Conservation (phyloP, 2,888 invertebrate species). For the Lithophane socia region DNA sequence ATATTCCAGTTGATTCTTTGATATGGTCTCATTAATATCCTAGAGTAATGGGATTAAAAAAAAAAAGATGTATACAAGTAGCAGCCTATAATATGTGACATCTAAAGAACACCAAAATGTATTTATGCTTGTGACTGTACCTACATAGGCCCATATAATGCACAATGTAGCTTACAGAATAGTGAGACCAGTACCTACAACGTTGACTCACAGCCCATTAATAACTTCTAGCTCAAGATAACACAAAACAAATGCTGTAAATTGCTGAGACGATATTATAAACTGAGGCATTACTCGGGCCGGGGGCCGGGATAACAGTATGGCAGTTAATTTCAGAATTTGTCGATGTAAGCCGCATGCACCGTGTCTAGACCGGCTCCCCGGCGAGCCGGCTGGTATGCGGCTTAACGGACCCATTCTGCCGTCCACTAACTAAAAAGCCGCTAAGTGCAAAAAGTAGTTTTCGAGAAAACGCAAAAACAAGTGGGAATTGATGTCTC, state of each 20-base stretch:
- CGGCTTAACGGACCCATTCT: slow-evolving; percentile 58
- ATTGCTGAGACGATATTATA: slow-evolving; percentile 43
- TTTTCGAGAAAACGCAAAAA: no score
- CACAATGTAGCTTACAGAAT: not conserved
- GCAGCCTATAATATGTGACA: no score
- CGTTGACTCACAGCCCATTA: slow-evolving; percentile 7
- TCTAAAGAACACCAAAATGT: no score
- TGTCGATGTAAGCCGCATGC: slow-evolving; percentile 65
- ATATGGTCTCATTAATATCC: no score
- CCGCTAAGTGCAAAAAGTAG: no score
- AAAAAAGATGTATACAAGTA: no score
- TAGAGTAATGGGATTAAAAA: no score
- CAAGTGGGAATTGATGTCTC: no score
- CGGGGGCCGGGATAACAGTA: slow-evolving; percentile 34
- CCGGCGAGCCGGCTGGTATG: slow-evolving; percentile 34
- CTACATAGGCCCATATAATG: not conserved
- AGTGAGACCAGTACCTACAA: not conserved
- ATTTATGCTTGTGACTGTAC: no score
- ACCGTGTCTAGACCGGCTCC: slow-evolving; percentile 37
- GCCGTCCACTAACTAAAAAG: no score
- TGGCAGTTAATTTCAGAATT: slow-evolving; percentile 68
- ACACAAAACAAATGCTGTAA: slow-evolving; percentile 51
- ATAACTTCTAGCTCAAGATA: slow-evolving; percentile 34
- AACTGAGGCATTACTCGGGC: slow-evolving; percentile 41
- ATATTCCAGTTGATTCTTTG: no score